Evolutionary conservation across 2,797 vertebrate genomes (phyloP).

Genomic region (Tokudaia muenninki): DNA sequence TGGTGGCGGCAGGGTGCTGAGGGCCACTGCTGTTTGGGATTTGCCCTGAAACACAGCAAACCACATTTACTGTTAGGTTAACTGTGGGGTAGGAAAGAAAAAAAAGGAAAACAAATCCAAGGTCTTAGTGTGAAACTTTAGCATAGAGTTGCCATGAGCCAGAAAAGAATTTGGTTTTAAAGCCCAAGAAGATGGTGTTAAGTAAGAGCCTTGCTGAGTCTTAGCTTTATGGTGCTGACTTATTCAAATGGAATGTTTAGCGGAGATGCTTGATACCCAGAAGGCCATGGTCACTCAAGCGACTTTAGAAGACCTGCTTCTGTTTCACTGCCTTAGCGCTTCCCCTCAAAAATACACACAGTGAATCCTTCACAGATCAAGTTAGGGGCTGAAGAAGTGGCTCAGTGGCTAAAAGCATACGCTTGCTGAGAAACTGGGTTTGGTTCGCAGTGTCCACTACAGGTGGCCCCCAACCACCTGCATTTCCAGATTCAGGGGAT

Average conservation of each 20-base stretch:
- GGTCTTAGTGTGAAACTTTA: not conserved
- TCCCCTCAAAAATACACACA: slow-evolving; percentile 4
- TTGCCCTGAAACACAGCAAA: not conserved
- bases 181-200: not conserved
- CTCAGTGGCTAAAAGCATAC: not conserved
- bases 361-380: not conserved
- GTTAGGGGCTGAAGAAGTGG: not conserved
- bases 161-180: not conserved
- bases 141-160: not conserved
- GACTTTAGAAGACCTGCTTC: slow-evolving; percentile 28
- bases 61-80: not conserved
- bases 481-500: no score
- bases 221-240: not conserved
- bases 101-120: not conserved
- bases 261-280: slow-evolving; percentile 45
- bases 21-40: not conserved
- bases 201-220: not conserved
- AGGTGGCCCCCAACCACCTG: not conserved
- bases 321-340: not conserved
- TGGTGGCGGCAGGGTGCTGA: not conserved
- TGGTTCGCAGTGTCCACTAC: not conserved
- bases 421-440: not conserved
- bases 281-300: not conserved
- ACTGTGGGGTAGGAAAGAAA: not conserved
- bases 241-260: slow-evolving; percentile 20